Conservation (phyloP, 2,797 vertebrate species). For the Rallus crepitans region DNA sequence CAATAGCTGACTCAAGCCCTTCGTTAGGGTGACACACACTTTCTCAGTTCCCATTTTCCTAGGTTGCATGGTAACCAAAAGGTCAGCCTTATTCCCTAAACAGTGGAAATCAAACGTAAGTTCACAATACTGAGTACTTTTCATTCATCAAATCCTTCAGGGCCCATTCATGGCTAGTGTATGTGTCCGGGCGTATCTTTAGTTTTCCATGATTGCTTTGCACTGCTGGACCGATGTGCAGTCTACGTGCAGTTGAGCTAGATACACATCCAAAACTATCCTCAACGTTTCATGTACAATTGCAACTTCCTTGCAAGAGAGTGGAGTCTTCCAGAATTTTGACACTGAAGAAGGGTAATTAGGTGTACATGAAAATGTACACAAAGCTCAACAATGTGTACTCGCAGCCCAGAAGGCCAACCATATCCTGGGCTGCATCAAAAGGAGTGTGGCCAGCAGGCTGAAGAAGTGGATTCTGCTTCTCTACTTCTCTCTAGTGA, state of each 20-base stretch:
- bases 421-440: too few relatives aligned
- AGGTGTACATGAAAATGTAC: background rate
- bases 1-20: constrained; percentile 62
- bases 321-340: background rate
- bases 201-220: constrained; percentile 40
- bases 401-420: too few relatives aligned
- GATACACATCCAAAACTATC: background rate
- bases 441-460: too few relatives aligned
- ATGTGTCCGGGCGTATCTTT: background rate
- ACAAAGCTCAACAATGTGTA: too few relatives aligned
- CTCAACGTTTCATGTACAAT: background rate
- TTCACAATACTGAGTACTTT: constrained; percentile 10
- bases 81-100: constrained; percentile 52
- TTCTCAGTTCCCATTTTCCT: constrained; percentile 56
- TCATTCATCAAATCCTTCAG: constrained; percentile 66
- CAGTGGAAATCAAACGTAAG: constrained; percentile 50
- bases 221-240: constrained; percentile 27
- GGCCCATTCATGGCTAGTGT: background rate
- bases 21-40: background rate
- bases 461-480: too few relatives aligned
- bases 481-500: too few relatives aligned
- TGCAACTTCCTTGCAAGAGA: background rate
- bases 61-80: constrained; percentile 62
- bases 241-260: background rate
- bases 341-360: background rate